phyloP scores from a whole-genome alignment of 2,113 vertebrate genomes.

The Lepus americanus region DNA sequence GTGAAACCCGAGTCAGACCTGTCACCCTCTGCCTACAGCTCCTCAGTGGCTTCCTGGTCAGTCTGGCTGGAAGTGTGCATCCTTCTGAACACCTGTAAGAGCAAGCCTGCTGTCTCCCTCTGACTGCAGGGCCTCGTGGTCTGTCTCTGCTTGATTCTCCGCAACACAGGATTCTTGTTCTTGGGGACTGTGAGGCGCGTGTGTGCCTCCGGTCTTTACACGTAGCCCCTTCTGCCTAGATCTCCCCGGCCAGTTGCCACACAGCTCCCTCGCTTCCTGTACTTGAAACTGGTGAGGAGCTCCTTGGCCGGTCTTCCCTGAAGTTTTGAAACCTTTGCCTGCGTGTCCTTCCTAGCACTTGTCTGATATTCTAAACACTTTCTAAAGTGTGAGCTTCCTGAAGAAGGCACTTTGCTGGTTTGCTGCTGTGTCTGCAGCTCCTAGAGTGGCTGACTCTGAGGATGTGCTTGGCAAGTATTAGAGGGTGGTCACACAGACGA shows the following conservation, averaged over 20 bases:
- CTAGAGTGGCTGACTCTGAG: not conserved
- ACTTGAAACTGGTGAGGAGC: not conserved
- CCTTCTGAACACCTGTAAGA: not conserved
- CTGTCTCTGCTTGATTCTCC: not conserved
- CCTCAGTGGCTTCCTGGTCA: not conserved
- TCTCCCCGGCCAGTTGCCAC: not conserved
- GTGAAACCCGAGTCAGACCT: not conserved
- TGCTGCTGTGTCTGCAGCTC: not conserved
- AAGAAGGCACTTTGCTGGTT: constrained; percentile 28
- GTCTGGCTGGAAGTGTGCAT: not conserved
- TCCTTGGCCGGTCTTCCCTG: not conserved
- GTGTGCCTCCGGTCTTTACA: not conserved
- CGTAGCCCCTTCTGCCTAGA: not conserved
- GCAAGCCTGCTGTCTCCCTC: not conserved
- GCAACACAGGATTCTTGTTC: not conserved
- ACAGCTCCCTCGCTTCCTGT: not conserved
- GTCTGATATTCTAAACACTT: not conserved
- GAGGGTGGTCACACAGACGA: not conserved
- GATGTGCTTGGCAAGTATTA: constrained; percentile 29
- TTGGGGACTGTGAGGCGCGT: not conserved
- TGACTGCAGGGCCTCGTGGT: not conserved
- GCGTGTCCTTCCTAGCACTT: not conserved
- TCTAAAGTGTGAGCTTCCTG: not conserved
- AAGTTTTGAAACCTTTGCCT: constrained; percentile 10
- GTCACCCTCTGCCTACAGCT: not conserved